These are phyloP conservation scores for Dryobotodes eremita DNA, from an alignment of 2,888 invertebrate species.

Conservation along the genomic window DNA sequence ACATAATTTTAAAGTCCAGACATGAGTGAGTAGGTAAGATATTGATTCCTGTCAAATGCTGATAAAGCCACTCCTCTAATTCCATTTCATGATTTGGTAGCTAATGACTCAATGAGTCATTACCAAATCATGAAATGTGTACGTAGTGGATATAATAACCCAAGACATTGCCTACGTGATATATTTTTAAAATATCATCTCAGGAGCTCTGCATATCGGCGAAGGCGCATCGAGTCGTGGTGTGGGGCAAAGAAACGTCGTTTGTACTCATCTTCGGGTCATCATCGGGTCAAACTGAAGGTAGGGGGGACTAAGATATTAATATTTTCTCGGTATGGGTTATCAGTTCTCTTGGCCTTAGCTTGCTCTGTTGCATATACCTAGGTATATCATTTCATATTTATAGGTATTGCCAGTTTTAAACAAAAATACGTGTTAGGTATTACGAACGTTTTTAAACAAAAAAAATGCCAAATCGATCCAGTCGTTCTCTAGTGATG, in stretches of 20 bases:
- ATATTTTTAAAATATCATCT: not conserved
- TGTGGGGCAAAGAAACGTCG: slow-evolving; percentile 46
- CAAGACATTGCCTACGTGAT: not conserved
- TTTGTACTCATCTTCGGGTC: slow-evolving; percentile 63
- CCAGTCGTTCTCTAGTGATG: no score
- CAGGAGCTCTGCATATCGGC: slow-evolving; percentile 23
- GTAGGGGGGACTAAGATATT: slow-evolving; percentile 53
- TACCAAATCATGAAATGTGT: no score
- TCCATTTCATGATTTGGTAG: not conserved
- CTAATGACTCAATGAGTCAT: no score
- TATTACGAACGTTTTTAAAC: no score
- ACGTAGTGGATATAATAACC: not conserved
- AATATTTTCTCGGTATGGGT: slow-evolving; percentile 67
- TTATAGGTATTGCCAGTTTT: slow-evolving; percentile 5
- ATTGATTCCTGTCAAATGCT: not conserved
- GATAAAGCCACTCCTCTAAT: slow-evolving; percentile 7
- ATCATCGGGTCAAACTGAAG: slow-evolving; percentile 63
- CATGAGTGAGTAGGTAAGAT: not conserved
- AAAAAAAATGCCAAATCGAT: no score
- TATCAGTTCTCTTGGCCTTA: slow-evolving; percentile 66
- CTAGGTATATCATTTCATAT: slow-evolving; percentile 8
- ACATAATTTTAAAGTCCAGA: no score
- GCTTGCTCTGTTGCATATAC: slow-evolving; percentile 19
- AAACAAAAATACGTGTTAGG: not conserved
- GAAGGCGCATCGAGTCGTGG: slow-evolving; percentile 23